These are phyloP conservation scores for Rhegmatorhina hoffmannsi DNA, from an alignment of 2,113 vertebrate genomes.

Conservation along the genomic window DNA sequence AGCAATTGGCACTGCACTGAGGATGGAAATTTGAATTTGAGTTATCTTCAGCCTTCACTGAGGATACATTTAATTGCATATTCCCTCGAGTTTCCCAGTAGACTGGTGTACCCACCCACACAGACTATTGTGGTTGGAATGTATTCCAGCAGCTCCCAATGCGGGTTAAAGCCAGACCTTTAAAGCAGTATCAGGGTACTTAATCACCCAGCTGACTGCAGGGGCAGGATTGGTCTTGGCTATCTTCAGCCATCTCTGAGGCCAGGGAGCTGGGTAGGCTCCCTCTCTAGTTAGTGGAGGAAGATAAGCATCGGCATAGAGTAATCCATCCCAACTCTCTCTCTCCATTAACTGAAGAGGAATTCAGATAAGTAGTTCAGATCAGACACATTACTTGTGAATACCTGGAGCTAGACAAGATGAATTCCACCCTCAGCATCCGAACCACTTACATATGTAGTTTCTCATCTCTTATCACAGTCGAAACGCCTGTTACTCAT, in stretches of 20 bases:
- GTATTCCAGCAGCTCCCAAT: not conserved
- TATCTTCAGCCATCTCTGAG: slow-evolving; percentile 36
- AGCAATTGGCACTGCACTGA: not conserved
- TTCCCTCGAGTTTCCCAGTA: not conserved
- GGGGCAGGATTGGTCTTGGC: not conserved
- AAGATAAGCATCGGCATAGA: slow-evolving; percentile 41
- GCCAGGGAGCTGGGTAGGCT: not conserved
- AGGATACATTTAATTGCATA: not conserved
- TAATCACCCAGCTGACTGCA: slow-evolving; percentile 13
- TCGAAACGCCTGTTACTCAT: not conserved
- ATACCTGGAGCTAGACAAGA: slow-evolving; percentile 5
- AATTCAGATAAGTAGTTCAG: slow-evolving; percentile 29
- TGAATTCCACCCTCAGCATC: slow-evolving; percentile 14
- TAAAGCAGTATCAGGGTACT: not conserved
- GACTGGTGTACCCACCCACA: not conserved
- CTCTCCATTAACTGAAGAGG: slow-evolving; percentile 7
- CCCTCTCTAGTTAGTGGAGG: not conserved
- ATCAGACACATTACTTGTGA: not conserved
- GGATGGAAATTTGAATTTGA: not conserved
- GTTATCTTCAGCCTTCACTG: not conserved
- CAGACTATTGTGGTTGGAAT: not conserved
- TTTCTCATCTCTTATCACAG: slow-evolving; percentile 5
- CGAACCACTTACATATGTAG: slow-evolving; percentile 33
- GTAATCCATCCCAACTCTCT: slow-evolving; percentile 19
- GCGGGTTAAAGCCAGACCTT: not conserved